phyloP scores from a whole-genome alignment of 2,888 invertebrate species.

The Tenthredo mesomela region DNA sequence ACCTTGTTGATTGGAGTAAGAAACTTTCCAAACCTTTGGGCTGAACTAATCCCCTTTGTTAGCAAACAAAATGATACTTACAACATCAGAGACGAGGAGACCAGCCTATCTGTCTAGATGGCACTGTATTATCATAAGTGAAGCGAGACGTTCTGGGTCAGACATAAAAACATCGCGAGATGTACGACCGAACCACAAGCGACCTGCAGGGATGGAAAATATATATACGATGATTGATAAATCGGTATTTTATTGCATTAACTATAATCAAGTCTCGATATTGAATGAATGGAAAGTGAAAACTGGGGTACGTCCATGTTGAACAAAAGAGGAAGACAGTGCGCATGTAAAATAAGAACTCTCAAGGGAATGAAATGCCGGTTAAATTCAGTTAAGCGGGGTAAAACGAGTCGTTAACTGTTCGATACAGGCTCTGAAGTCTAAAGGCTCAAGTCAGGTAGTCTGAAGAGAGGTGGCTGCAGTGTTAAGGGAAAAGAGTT shows the following conservation, averaged over 20 bases:
- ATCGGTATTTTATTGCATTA: neutral
- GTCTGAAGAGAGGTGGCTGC: neutral
- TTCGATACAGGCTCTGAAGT: neutral
- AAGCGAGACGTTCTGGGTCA: constrained; percentile 8
- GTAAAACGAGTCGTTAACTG: constrained; percentile 26
- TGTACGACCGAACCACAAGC: neutral
- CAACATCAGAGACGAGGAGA: neutral
- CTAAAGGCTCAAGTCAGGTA: neutral
- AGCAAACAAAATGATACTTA: neutral
- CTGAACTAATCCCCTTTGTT: neutral
- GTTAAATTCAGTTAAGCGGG: neutral
- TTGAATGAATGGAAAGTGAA: neutral
- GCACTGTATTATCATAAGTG: neutral
- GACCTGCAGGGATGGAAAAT: neutral
- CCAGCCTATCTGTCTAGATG: neutral
- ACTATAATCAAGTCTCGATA: neutral
- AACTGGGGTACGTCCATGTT: neutral
- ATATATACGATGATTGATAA: neutral
- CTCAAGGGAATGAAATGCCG: constrained; percentile 3
- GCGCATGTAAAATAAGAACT: neutral
- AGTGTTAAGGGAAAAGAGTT: constrained; percentile 9
- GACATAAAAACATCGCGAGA: neutral
- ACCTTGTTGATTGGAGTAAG: neutral
- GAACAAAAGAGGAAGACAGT: neutral
- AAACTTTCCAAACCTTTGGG: neutral